Conservation (phyloP, 2,113 vertebrate genomes). For the Pseudopodoces humilis region DNA sequence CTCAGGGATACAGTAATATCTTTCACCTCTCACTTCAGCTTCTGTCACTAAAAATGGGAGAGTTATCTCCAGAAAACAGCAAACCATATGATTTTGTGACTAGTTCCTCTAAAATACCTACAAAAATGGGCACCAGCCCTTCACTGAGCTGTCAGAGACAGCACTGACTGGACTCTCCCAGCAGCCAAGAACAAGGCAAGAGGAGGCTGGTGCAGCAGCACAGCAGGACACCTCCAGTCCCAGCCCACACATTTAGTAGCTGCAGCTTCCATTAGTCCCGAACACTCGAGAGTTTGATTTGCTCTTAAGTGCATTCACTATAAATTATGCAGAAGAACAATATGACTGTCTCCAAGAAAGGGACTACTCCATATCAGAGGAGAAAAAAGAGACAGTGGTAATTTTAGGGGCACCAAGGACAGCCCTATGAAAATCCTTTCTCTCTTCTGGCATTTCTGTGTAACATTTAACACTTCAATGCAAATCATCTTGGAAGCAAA, state of each 20-base stretch:
- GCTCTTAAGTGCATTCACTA: not conserved
- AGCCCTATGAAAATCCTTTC: not conserved
- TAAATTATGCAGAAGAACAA: slow-evolving; percentile 7
- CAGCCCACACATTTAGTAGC: not conserved
- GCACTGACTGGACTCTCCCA: not conserved
- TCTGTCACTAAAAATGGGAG: not conserved
- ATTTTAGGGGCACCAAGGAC: not conserved
- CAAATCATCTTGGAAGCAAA: not conserved
- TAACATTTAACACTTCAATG: not conserved
- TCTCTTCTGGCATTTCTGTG: not conserved
- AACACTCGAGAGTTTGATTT: not conserved
- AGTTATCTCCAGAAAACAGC: not conserved
- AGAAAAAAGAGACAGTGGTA: not conserved
- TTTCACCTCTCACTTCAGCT: not conserved
- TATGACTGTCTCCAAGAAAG: not conserved
- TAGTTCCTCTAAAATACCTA: not conserved
- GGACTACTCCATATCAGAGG: not conserved
- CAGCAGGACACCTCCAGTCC: not conserved
- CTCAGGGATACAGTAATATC: not conserved
- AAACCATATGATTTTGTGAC: not conserved
- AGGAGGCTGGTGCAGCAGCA: not conserved
- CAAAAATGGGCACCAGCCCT: not conserved
- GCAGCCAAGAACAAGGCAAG: not conserved
- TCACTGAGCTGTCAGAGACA: not conserved
- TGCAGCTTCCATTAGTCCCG: not conserved